Evolutionary conservation across 2,797 vertebrate species (phyloP).

Genomic region (Luscinia megarhynchos): DNA sequence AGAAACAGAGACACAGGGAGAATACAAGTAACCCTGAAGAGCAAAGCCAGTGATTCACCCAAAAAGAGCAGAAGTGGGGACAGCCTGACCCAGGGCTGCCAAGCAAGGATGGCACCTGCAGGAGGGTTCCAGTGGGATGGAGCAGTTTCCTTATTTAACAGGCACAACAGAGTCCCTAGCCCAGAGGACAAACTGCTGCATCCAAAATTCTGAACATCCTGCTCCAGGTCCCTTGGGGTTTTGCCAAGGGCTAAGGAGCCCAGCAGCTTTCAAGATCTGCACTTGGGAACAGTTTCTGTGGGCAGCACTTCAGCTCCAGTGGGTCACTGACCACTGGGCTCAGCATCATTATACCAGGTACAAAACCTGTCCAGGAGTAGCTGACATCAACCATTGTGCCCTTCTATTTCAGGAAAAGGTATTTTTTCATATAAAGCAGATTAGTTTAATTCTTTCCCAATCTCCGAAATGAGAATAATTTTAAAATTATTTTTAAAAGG

Average conservation of each 20-base stretch:
- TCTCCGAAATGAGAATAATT: background rate
- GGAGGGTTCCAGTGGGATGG: background rate
- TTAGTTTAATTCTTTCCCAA: background rate
- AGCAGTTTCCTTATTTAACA: background rate
- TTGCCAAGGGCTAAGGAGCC: background rate
- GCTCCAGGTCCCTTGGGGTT: background rate
- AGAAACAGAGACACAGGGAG: background rate
- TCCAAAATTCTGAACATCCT: background rate
- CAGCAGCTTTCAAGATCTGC: background rate
- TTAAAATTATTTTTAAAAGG: background rate
- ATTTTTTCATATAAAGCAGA: background rate
- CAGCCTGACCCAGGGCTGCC: background rate
- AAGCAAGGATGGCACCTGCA: background rate
- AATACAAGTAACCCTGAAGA: constrained; percentile 19
- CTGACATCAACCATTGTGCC: background rate
- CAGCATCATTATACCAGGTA: background rate
- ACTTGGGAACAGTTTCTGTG: background rate
- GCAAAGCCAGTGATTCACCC: background rate
- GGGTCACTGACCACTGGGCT: background rate
- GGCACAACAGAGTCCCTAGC: background rate
- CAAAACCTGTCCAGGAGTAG: background rate
- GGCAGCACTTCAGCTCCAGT: background rate
- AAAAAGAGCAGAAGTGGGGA: background rate
- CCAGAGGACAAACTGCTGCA: background rate
- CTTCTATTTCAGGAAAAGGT: background rate